Evolutionary conservation across 2,113 vertebrate genomes (phyloP).

Genomic region (Elanoides forficatus): DNA sequence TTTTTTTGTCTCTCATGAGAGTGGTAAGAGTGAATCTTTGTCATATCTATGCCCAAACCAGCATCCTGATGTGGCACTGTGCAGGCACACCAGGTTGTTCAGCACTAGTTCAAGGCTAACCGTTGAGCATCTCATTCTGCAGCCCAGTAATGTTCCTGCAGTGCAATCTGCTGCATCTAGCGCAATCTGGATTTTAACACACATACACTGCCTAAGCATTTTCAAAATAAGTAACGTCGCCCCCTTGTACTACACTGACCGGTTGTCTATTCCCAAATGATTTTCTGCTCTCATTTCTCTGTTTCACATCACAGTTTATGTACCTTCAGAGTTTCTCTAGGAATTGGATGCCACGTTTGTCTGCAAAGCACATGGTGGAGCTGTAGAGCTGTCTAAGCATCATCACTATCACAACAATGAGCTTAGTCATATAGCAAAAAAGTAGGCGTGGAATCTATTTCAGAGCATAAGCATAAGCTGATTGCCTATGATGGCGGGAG

Average conservation of each 20-base stretch:
- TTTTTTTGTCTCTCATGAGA: not conserved
- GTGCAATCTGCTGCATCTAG: not conserved
- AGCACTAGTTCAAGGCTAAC: not conserved
- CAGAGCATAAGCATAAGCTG: not conserved
- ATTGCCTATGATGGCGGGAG: not conserved
- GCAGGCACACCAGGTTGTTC: not conserved
- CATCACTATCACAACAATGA: not conserved
- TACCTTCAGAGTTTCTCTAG: not conserved
- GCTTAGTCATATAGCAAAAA: not conserved
- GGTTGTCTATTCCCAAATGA: not conserved
- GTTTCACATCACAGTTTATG: not conserved
- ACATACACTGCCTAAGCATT: not conserved
- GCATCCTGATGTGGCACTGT: not conserved
- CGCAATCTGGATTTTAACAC: not conserved
- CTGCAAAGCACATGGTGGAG: constrained; percentile 14
- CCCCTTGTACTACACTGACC: not conserved
- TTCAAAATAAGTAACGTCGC: not conserved
- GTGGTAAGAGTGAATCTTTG: not conserved
- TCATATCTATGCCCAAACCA: not conserved
- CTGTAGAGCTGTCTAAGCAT: not conserved
- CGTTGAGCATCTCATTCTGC: not conserved
- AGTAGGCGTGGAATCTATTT: not conserved
- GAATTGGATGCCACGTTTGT: not conserved
- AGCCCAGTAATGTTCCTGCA: not conserved
- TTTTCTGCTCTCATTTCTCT: not conserved